A percentile compares a stretch with the other conserved stretches of the same genome.
These are phyloP conservation scores for Epinotia bilunana DNA, from an alignment of 2,888 invertebrate genomes.

Conservation along the genomic window DNA sequence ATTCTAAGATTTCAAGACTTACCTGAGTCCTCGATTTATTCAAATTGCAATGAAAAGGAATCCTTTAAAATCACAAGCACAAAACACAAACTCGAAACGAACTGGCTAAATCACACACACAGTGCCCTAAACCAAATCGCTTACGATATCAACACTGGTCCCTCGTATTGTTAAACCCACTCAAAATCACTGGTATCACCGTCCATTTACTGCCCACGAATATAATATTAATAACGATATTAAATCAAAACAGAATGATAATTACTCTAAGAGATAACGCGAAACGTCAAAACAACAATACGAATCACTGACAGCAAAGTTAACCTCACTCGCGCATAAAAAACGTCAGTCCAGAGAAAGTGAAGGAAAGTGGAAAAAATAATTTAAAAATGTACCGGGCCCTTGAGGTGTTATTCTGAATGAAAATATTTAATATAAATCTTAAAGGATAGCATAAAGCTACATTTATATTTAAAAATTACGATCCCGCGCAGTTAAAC, in stretches of 20 bases:
- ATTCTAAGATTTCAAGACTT: constrained; percentile 14
- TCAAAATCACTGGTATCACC: neutral
- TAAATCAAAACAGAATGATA: constrained; percentile 42
- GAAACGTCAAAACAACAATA: constrained; percentile 45
- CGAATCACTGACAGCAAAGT: constrained; percentile 39
- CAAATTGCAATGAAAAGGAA: constrained; percentile 9
- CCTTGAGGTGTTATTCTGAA: neutral
- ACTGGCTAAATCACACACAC: constrained; percentile 26
- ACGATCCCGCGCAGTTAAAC: constrained; percentile 19
- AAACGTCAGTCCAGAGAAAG: constrained; percentile 42
- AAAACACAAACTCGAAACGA: constrained; percentile 35
- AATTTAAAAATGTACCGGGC: neutral
- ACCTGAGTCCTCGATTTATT: constrained; percentile 22
- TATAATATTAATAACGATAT: constrained; percentile 32
- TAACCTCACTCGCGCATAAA: constrained; percentile 44
- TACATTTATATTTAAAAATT: constrained; percentile 13
- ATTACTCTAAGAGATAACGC: constrained; percentile 35
- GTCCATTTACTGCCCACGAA: constrained; percentile 2
- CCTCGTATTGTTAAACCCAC: constrained; percentile 12
- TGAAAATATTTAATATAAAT: neutral
- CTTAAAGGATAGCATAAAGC: neutral
- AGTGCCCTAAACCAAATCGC: constrained; percentile 35
- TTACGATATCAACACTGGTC: neutral
- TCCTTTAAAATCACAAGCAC: constrained; percentile 36
- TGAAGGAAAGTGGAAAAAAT: constrained; percentile 40